Evolutionary conservation across 2,888 invertebrate genomes (phyloP).

Genomic region (Iselma pallidipennis): DNA sequence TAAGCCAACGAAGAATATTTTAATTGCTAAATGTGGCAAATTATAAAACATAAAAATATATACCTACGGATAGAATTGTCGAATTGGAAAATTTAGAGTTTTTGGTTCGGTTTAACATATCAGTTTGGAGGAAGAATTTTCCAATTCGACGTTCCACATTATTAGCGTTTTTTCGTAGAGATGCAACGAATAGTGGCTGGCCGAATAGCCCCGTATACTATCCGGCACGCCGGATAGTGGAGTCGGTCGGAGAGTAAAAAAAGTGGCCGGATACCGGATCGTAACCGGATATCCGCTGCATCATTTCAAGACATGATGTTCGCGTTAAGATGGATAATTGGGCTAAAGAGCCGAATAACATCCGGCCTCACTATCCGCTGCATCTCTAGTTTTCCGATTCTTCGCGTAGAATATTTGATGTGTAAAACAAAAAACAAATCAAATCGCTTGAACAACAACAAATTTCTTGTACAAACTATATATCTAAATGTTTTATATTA

Average conservation of each 20-base stretch:
- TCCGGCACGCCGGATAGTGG: too few species aligned
- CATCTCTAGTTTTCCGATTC: not conserved
- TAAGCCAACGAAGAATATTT: slow-evolving; percentile 74
- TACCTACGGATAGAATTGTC: too few species aligned
- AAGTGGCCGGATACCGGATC: too few species aligned
- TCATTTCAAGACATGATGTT: too few species aligned
- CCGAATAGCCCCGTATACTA: too few species aligned
- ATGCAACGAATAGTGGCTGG: too few species aligned
- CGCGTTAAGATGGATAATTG: too few species aligned
- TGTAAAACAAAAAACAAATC: slow-evolving; percentile 29
- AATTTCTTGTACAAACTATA: slow-evolving; percentile 34
- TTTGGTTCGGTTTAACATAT: slow-evolving; percentile 3
- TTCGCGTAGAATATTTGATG: slow-evolving; percentile 18
- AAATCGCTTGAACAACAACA: slow-evolving; percentile 14
- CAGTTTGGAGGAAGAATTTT: not conserved
- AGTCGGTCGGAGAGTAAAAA: too few species aligned
- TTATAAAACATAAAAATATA: slow-evolving; percentile 56
- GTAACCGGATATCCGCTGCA: too few species aligned
- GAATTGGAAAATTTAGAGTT: slow-evolving; percentile 4
- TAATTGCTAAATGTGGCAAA: slow-evolving; percentile 76
- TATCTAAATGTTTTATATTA: slow-evolving; percentile 46
- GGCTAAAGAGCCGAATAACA: too few species aligned
- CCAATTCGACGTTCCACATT: not conserved
- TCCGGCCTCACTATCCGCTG: not conserved
- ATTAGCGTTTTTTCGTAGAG: too few species aligned